phyloP scores from a whole-genome alignment of 2,888 invertebrate species.

The Ophion ellenae region DNA sequence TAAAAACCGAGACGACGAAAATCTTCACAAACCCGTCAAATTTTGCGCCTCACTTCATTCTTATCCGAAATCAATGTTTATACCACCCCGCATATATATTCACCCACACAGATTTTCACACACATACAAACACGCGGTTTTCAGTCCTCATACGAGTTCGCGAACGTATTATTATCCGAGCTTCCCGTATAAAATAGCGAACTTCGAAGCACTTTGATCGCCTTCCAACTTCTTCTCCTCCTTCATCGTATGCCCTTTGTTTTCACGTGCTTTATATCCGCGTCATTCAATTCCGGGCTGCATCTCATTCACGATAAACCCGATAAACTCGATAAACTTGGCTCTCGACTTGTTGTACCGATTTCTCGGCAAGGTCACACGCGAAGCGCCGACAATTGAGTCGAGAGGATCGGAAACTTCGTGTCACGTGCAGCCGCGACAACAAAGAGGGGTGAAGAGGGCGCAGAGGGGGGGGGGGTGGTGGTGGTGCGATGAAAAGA shows the following conservation, averaged over 20 bases:
- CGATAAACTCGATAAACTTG: constrained; percentile 25
- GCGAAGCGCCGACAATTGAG: constrained; percentile 7
- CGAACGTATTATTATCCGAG: constrained; percentile 10
- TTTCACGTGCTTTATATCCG: background rate
- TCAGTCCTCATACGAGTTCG: too few relatives aligned
- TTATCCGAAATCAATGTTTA: background rate
- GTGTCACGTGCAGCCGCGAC: too few relatives aligned
- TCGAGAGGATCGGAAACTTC: background rate
- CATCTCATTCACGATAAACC: constrained; percentile 33
- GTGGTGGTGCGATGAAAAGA: too few relatives aligned
- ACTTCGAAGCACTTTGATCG: constrained; percentile 3
- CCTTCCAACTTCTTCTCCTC: background rate
- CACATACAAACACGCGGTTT: too few relatives aligned
- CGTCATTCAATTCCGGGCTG: constrained; percentile 27
- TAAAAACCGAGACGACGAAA: too few relatives aligned
- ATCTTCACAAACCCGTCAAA: too few relatives aligned
- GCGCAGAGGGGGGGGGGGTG: too few relatives aligned
- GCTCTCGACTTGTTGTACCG: constrained; percentile 15
- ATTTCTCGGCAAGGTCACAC: constrained; percentile 30
- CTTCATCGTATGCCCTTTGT: background rate
- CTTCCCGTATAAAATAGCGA: constrained; percentile 14
- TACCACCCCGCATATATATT: too few relatives aligned
- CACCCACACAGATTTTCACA: too few relatives aligned
- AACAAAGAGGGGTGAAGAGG: background rate
- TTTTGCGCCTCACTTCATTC: background rate